Conservation (phyloP, 2,888 invertebrate species). For the Ferrisia virgata region DNA sequence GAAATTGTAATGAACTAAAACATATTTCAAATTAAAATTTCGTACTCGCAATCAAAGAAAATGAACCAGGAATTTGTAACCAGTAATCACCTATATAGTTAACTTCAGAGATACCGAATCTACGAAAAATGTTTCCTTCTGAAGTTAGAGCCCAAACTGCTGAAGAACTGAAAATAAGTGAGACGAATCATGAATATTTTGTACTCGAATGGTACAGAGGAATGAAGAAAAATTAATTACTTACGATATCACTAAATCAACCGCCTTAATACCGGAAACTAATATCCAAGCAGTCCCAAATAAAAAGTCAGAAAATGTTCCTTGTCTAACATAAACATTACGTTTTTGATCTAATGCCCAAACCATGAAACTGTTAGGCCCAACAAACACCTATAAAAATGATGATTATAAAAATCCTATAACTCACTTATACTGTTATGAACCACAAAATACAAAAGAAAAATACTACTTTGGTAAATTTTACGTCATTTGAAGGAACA, state of each 20-base stretch:
- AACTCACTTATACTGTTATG: too few relatives aligned
- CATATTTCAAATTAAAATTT: background rate
- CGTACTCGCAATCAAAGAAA: slow-evolving; percentile 52
- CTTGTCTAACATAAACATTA: slow-evolving; percentile 56
- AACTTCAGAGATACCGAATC: slow-evolving; percentile 55
- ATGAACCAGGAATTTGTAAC: slow-evolving; percentile 53
- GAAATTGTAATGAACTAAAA: background rate
- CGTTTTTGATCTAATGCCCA: slow-evolving; percentile 57
- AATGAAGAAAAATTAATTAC: background rate
- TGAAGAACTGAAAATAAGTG: slow-evolving; percentile 51
- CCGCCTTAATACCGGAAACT: slow-evolving; percentile 55
- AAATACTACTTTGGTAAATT: slow-evolving; percentile 36
- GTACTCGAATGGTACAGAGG: background rate
- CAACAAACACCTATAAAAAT: slow-evolving; percentile 53
- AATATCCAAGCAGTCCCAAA: slow-evolving; percentile 58
- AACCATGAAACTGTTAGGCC: slow-evolving; percentile 53
- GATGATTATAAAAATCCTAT: background rate
- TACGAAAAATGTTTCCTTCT: slow-evolving; percentile 54
- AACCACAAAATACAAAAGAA: too few relatives aligned
- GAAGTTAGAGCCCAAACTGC: slow-evolving; percentile 56
- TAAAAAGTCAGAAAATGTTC: slow-evolving; percentile 55
- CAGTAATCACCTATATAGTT: slow-evolving; percentile 57
- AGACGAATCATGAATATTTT: slow-evolving; percentile 3
- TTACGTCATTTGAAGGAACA: background rate
- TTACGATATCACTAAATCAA: slow-evolving; percentile 54